Evolutionary conservation across 2,888 invertebrate species (phyloP).

Genomic region (Cenopis cana): DNA sequence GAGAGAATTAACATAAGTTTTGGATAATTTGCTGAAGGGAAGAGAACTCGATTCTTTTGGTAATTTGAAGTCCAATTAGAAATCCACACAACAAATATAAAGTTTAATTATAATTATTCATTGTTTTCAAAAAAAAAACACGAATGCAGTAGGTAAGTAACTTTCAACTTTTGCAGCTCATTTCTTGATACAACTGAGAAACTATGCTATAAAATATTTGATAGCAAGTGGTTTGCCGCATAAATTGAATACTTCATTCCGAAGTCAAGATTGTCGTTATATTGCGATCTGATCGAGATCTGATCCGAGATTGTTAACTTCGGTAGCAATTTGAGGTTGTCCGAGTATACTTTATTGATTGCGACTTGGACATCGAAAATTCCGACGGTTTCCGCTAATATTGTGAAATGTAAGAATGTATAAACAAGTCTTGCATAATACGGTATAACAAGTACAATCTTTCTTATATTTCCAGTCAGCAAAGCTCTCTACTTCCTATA

Average conservation of each 20-base stretch:
- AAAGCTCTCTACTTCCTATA: no score
- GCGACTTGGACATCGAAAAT: slow-evolving; percentile 55
- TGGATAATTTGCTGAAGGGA: not conserved
- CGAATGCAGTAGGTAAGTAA: not conserved
- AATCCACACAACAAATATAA: no score
- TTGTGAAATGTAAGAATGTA: slow-evolving; percentile 68
- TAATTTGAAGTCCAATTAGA: not conserved
- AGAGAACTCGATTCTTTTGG: not conserved
- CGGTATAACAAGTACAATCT: not conserved
- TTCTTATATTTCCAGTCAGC: not conserved
- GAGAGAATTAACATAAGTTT: slow-evolving; percentile 49
- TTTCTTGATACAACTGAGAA: slow-evolving; percentile 47
- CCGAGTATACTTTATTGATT: slow-evolving; percentile 63
- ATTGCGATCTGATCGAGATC: slow-evolving; percentile 61
- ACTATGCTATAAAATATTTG: slow-evolving; percentile 62
- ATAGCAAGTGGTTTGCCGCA: slow-evolving; percentile 63
- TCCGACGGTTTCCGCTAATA: slow-evolving; percentile 55
- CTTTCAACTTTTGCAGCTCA: slow-evolving; percentile 23
- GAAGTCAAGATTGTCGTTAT: slow-evolving; percentile 60
- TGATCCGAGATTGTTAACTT: slow-evolving; percentile 63
- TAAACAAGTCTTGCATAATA: not conserved
- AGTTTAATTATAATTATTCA: not conserved
- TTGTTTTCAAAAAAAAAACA: not conserved
- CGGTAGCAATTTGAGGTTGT: slow-evolving; percentile 69
- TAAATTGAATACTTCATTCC: slow-evolving; percentile 65